Evolutionary conservation across 37 sponge, comb jelly and placozoan genomes (phyloP).

Genomic region (Mnemiopsis leidyi): DNA sequence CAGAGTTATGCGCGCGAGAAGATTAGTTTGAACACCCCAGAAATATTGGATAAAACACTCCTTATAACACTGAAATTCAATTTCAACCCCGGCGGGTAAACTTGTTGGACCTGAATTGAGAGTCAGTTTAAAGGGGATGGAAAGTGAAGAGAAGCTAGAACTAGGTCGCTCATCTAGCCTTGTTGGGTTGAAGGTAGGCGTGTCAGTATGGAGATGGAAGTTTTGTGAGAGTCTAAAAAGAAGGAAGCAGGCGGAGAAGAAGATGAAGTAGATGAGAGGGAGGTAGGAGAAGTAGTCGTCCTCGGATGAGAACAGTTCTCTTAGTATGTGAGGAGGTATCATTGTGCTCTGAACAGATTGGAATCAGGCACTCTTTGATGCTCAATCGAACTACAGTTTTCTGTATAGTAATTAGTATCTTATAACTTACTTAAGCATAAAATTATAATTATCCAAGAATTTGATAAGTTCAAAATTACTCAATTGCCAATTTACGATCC

Average conservation of each 20-base stretch:
- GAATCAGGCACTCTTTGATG: no score
- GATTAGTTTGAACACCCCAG: conserved; percentile 18
- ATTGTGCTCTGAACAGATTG: no score
- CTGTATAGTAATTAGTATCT: no score
- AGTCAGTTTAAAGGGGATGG: background rate
- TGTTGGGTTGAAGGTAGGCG: background rate
- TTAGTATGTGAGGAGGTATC: background rate
- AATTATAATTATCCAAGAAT: no score
- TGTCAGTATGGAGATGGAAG: background rate
- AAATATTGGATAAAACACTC: background rate
- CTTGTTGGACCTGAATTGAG: background rate
- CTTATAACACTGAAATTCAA: background rate
- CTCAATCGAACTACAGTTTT: no score
- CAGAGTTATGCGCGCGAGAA: background rate
- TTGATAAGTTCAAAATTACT: no score
- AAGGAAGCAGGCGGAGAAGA: background rate
- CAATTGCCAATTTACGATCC: no score
- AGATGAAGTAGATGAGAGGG: background rate
- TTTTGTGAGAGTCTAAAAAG: background rate
- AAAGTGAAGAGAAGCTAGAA: background rate
- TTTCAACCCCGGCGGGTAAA: background rate
- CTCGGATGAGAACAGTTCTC: background rate
- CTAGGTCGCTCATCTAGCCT: background rate
- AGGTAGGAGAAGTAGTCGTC: background rate
- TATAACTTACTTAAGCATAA: no score